Evolutionary conservation across 2,888 invertebrate species (phyloP), one percentile per base, ranked within the genome.

Genomic region (Spialia ferax): DNA sequence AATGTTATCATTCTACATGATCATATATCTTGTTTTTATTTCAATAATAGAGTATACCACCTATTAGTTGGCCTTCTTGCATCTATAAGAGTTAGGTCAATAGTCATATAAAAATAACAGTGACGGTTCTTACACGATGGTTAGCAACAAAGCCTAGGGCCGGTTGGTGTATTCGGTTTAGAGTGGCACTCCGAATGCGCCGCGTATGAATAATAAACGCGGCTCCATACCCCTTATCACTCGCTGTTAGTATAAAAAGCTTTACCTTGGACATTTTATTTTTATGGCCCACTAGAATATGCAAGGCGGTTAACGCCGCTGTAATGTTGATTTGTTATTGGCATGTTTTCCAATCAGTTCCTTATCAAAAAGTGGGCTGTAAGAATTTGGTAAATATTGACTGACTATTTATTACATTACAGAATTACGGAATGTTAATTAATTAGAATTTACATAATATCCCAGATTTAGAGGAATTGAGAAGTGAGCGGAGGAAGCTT

Each of bases 161-260:
- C 10, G 18, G 45, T 10, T 48, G 35, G 29, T 63, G 63, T 55
- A 29, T 55, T 56, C 63, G 18, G 42, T 45, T 63, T 63, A 56
- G 48, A 63, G 55, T 63, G 26, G 29, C 32, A 45, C 55, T 63
- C 26, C n/a, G 55, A 26, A 63, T 63, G 63, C 45, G 55, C 63
- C 42, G 7, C 63, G 26, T 45, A 45, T 55, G 63, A 45, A 55
- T 63, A 63, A 63, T 45, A 20, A 42, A 63, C 55, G 2, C 18
- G 26, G n/a, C 23, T 32, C 61, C 63, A 11, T 29, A 42, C 35
- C 55, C 54, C 54, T 38, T 13, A 29, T 55, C 63, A 42, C 55
- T 38, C 29, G 7, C 11, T 38, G 38, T 38, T 26, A 63, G 15
- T 63, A 55, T 63, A 62, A 63, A 54, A 54, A 50, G 23, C 10